Conservation (phyloP, 2,888 invertebrate genomes). For the Graphium colonna region DNA sequence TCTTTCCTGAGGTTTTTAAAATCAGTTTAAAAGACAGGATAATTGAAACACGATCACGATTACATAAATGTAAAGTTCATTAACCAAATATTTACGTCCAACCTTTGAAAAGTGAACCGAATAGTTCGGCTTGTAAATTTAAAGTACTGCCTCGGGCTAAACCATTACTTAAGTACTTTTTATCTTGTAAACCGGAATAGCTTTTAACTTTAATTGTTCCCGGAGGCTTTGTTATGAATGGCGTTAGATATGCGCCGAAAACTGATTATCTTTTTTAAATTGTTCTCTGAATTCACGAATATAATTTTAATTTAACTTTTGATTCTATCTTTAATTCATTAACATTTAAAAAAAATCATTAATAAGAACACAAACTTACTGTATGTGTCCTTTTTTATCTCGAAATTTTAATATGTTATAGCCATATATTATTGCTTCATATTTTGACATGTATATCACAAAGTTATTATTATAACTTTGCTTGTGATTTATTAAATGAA, state of each 20-base stretch:
- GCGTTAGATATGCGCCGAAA: conserved; percentile 17
- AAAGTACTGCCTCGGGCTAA: conserved; percentile 6
- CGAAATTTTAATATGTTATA: no score
- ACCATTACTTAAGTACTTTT: conserved; percentile 9
- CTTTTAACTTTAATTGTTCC: conserved; percentile 61
- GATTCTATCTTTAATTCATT: conserved; percentile 1
- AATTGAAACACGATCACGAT: no score
- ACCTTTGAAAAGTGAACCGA: background rate
- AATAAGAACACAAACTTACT: no score
- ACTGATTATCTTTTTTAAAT: conserved; percentile 20
- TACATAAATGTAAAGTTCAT: background rate
- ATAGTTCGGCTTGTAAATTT: conserved; percentile 3
- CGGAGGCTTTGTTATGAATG: conserved; percentile 40
- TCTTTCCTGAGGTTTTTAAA: no score
- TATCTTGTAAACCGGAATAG: conserved; percentile 28
- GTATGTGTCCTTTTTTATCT: no score
- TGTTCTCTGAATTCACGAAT: conserved; percentile 11
- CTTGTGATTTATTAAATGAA: no score
- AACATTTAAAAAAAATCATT: no score
- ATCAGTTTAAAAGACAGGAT: no score
- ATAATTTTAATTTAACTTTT: conserved; percentile 12
- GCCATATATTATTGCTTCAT: no score
- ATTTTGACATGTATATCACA: no score
- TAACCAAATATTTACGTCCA: background rate
- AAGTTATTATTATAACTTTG: no score